A percentile compares a stretch with the other conserved stretches of the same genome.
phyloP scores from a whole-genome alignment of 2,113 vertebrate species.

The Alectura lathami region DNA sequence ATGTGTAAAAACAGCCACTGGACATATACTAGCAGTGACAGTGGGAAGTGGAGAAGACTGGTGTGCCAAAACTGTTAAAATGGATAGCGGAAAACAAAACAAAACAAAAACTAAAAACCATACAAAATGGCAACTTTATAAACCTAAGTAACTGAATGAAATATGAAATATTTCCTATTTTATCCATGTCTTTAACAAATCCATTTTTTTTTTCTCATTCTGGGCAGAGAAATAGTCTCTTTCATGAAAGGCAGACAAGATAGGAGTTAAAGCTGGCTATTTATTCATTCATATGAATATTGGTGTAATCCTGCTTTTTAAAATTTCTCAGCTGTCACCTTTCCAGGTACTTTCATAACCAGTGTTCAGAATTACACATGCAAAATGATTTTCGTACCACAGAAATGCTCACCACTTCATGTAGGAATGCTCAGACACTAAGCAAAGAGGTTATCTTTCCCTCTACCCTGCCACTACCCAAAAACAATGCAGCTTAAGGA shows the following conservation, averaged over 20 bases:
- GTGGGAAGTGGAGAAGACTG: background rate
- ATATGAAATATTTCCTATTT: background rate
- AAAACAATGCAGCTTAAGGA: background rate
- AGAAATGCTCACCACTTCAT: background rate
- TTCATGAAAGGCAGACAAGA: background rate
- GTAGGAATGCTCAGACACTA: background rate
- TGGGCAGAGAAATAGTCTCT: background rate
- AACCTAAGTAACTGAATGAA: background rate
- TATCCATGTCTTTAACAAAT: background rate
- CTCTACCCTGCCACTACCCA: rapidly evolving
- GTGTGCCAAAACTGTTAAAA: background rate
- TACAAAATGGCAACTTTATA: background rate
- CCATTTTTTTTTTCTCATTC: background rate
- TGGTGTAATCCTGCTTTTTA: background rate
- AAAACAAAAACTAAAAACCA: background rate
- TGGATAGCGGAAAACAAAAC: background rate
- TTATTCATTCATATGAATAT: background rate
- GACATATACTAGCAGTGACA: background rate
- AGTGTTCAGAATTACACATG: background rate
- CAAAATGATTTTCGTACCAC: background rate
- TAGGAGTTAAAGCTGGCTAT: background rate
- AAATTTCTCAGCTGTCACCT: background rate
- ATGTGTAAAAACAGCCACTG: background rate
- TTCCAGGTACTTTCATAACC: background rate
- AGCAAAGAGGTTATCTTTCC: background rate